These are phyloP conservation scores for Epistrophe eligans DNA, from an alignment of 2,888 invertebrate genomes.

Conservation along the genomic window DNA sequence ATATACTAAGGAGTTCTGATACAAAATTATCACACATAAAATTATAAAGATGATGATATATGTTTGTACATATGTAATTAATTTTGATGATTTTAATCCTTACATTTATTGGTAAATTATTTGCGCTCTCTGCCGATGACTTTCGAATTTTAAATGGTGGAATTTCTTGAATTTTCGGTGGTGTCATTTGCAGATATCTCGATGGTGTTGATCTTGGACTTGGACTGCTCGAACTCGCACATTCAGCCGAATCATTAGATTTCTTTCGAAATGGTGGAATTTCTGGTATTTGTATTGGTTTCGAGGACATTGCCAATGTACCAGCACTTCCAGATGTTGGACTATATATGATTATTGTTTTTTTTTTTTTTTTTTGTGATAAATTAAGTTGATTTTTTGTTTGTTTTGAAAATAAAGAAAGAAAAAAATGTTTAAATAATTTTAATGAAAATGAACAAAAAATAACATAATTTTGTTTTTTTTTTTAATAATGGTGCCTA, in stretches of 20 bases:
- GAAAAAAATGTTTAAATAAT: slow-evolving; percentile 29
- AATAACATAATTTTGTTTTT: not conserved
- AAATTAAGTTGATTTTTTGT: slow-evolving; percentile 9
- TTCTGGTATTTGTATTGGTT: slow-evolving; percentile 84
- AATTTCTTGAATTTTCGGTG: slow-evolving; percentile 84
- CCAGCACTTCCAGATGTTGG: slow-evolving; percentile 80
- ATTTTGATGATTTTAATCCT: slow-evolving; percentile 74
- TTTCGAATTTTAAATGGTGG: slow-evolving; percentile 86
- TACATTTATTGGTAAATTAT: slow-evolving; percentile 82
- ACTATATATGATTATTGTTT: slow-evolving; percentile 72
- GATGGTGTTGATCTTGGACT: slow-evolving; percentile 80
- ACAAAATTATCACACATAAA: not conserved
- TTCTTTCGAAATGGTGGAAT: slow-evolving; percentile 84
- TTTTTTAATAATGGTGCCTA: slow-evolving; percentile 44
- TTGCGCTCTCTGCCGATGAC: slow-evolving; percentile 85
- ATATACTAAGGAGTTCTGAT: no score
- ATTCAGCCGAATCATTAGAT: slow-evolving; percentile 82
- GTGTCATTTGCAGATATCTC: slow-evolving; percentile 76
- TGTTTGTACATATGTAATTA: not conserved
- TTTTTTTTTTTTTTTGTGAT: slow-evolving; percentile 20
- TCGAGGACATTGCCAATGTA: slow-evolving; percentile 80
- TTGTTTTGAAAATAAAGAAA: slow-evolving; percentile 56
- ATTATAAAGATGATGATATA: not conserved
- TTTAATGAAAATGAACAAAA: slow-evolving; percentile 42
- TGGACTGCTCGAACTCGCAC: slow-evolving; percentile 80